These are phyloP conservation scores for Sphaerophoria taeniata DNA, from an alignment of 2,888 invertebrate genomes.

Conservation along the genomic window DNA sequence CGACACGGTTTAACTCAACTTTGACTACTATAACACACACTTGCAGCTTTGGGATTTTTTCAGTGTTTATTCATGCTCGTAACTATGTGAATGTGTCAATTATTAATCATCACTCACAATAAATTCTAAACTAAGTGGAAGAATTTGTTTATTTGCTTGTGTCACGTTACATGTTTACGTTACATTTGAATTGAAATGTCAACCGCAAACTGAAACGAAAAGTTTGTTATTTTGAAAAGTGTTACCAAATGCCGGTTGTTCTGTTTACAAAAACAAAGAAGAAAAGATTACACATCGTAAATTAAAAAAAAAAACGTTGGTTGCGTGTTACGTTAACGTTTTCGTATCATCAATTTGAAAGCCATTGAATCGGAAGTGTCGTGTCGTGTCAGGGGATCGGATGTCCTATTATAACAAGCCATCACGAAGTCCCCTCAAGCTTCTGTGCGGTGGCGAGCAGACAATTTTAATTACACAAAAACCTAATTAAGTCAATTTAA, in stretches of 20 bases:
- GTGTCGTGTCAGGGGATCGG: constrained; percentile 54
- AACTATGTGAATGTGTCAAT: constrained; percentile 75
- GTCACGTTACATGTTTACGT: constrained; percentile 18
- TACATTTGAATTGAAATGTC: constrained; percentile 30
- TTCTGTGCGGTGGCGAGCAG: neutral
- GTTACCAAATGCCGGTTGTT: constrained; percentile 46
- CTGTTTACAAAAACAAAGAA: constrained; percentile 65
- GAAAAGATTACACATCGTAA: constrained; percentile 35
- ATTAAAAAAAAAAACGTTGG: neutral
- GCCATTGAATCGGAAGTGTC: constrained; percentile 43
- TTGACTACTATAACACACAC: constrained; percentile 67
- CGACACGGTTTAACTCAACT: constrained; percentile 45
- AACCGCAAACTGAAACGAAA: constrained; percentile 24
- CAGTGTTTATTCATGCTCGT: constrained; percentile 74
- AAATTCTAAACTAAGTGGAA: constrained; percentile 26
- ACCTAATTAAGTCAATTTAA: constrained; percentile 62
- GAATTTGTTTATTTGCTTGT: constrained; percentile 41
- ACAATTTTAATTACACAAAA: constrained; percentile 45
- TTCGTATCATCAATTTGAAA: constrained; percentile 39
- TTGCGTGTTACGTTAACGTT: constrained; percentile 61
- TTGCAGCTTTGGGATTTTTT: constrained; percentile 68
- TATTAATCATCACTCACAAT: constrained; percentile 52
- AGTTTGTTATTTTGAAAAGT: constrained; percentile 29
- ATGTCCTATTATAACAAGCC: constrained; percentile 22
- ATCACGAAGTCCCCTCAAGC: neutral